phyloP scores from a whole-genome alignment of 2,113 vertebrate species.

The Drymodes brunneopygia region DNA sequence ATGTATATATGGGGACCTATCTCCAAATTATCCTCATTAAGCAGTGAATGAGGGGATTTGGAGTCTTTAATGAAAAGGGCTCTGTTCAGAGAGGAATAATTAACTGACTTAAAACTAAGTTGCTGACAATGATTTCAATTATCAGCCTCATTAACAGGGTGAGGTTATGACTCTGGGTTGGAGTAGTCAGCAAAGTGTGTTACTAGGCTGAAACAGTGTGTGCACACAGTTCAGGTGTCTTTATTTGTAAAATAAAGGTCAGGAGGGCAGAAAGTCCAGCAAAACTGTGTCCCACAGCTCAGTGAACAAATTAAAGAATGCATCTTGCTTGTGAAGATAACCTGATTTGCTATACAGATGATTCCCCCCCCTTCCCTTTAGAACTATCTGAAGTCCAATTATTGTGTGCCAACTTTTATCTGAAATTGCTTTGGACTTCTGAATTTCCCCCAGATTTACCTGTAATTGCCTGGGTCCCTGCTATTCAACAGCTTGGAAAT shows the following conservation, averaged over 20 bases:
- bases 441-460: neutral
- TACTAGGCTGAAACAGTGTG: neutral
- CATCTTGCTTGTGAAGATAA: neutral
- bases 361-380: neutral
- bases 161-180: neutral
- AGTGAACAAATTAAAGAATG: neutral
- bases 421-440: neutral
- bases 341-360: neutral
- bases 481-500: neutral
- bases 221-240: fast-evolving
- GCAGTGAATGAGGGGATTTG: neutral
- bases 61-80: neutral
- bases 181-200: neutral
- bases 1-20: neutral
- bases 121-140: neutral
- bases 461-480: neutral
- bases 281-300: neutral
- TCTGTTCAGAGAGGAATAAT: neutral
- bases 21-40: neutral
- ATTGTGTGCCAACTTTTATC: neutral
- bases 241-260: neutral
- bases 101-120: neutral
- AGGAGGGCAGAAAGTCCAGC: neutral
- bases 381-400: neutral
- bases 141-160: neutral